phyloP scores from a whole-genome alignment of 1,140 invertebrate genomes.

The Panagrolaimus sp. region DNA sequence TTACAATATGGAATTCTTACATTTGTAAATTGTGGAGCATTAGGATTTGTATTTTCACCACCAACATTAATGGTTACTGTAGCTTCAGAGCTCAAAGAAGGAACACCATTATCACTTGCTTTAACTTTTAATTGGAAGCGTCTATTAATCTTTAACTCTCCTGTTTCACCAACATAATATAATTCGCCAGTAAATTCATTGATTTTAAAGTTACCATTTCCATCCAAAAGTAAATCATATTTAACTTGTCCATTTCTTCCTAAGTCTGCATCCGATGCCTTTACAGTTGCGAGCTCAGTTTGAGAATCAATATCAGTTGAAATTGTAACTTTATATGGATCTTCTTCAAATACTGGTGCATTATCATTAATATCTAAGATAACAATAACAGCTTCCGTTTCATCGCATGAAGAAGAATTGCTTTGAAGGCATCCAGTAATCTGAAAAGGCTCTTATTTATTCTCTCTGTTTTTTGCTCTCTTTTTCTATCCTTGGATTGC shows the following conservation, averaged over 20 bases:
- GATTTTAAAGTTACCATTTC: conserved; percentile 30
- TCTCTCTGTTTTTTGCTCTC: background rate
- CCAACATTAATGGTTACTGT: conserved; percentile 24
- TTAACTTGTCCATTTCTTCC: conserved; percentile 34
- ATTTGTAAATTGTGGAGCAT: conserved; percentile 42
- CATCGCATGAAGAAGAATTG: conserved; percentile 32
- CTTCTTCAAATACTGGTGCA: conserved; percentile 32
- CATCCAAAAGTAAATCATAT: conserved; percentile 22
- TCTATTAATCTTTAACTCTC: conserved; percentile 13
- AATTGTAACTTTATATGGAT: conserved; percentile 26
- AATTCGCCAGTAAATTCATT: conserved; percentile 34
- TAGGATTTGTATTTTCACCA: conserved; percentile 33
- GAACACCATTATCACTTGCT: conserved; percentile 34
- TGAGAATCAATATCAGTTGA: conserved; percentile 33
- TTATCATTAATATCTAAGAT: conserved; percentile 47
- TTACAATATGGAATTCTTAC: conserved; percentile 18
- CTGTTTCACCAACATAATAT: conserved; percentile 12
- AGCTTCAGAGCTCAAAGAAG: conserved; percentile 21
- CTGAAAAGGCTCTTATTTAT: too few species aligned
- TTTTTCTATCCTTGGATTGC: background rate
- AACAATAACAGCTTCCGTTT: conserved; percentile 26
- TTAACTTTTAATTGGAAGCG: conserved; percentile 12
- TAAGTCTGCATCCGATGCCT: conserved; percentile 35
- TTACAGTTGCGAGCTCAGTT: conserved; percentile 30
- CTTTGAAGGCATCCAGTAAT: conserved; percentile 39